Percentiles rank a stretch among this genome's conserved stretches.
phyloP scores from a whole-genome alignment of 2,113 vertebrate genomes.

The Anarrhichthys ocellatus region DNA sequence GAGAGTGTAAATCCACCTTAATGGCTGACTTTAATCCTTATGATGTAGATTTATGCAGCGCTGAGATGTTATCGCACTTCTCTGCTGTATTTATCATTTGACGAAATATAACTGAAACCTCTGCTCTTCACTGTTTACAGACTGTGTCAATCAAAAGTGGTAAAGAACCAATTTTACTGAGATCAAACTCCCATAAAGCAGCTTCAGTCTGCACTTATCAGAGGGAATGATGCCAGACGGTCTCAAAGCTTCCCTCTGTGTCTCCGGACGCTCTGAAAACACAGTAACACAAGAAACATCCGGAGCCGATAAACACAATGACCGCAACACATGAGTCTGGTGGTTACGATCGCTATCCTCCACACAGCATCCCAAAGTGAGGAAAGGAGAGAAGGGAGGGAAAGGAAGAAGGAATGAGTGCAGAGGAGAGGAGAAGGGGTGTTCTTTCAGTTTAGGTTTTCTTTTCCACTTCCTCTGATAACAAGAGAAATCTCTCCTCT shows the following conservation, averaged over 20 bases:
- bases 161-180: constrained; percentile 1
- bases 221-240: constrained; percentile 50
- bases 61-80: not conserved
- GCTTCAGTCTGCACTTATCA: constrained; percentile 52
- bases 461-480: constrained; percentile 43
- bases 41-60: not conserved
- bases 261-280: constrained; percentile 40
- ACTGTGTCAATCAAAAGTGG: constrained; percentile 7
- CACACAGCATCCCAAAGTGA: constrained; percentile 33
- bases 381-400: constrained; percentile 58
- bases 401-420: not conserved
- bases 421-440: constrained; percentile 22
- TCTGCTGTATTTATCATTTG: not conserved
- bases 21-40: not conserved
- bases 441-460: constrained; percentile 44
- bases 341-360: constrained; percentile 59
- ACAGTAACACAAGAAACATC: constrained; percentile 65
- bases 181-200: constrained; percentile 17
- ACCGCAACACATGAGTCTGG: constrained; percentile 53
- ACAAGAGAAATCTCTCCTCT: constrained; percentile 17
- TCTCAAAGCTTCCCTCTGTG: constrained; percentile 56
- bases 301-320: constrained; percentile 52
- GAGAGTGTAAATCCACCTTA: not conserved
- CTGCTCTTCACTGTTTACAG: not conserved
- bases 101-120: not conserved